Conservation (phyloP, 2,888 invertebrate genomes). For the Seira ritae region DNA sequence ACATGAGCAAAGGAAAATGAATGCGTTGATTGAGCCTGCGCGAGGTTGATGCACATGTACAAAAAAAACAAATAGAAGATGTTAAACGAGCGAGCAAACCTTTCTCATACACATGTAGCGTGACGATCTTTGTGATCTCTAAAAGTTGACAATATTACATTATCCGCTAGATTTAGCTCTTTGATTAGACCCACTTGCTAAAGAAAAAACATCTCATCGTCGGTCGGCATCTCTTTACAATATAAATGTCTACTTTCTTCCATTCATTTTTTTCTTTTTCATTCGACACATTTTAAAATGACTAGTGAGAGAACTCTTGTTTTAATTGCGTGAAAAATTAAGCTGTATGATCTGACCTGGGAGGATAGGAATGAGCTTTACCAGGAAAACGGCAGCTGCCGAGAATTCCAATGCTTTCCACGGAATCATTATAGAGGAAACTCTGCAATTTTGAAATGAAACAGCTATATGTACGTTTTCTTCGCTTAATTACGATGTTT, state of each 20-base stretch:
- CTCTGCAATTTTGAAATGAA: constrained; percentile 39
- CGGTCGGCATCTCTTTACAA: no score
- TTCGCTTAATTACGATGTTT: not conserved
- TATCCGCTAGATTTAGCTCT: constrained; percentile 33
- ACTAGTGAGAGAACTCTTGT: no score
- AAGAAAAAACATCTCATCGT: not conserved
- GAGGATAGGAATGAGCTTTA: constrained; percentile 54
- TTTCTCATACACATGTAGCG: constrained; percentile 17
- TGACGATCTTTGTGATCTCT: constrained; percentile 29
- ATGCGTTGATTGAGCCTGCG: constrained; percentile 61
- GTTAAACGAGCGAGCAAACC: constrained; percentile 18
- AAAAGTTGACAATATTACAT: constrained; percentile 34
- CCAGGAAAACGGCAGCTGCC: constrained; percentile 45
- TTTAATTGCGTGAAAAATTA: no score
- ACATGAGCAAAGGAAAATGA: constrained; percentile 60
- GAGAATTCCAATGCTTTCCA: constrained; percentile 49
- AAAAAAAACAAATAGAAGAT: constrained; percentile 15
- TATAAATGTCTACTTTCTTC: no score
- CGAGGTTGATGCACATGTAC: constrained; percentile 24
- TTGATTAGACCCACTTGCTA: not conserved
- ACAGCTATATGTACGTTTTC: not conserved
- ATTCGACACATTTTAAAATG: no score
- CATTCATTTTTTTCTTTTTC: no score
- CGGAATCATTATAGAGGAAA: constrained; percentile 45
- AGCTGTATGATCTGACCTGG: constrained; percentile 41